phyloP scores from a whole-genome alignment of 2,113 vertebrate genomes.

The Amia ocellicauda region DNA sequence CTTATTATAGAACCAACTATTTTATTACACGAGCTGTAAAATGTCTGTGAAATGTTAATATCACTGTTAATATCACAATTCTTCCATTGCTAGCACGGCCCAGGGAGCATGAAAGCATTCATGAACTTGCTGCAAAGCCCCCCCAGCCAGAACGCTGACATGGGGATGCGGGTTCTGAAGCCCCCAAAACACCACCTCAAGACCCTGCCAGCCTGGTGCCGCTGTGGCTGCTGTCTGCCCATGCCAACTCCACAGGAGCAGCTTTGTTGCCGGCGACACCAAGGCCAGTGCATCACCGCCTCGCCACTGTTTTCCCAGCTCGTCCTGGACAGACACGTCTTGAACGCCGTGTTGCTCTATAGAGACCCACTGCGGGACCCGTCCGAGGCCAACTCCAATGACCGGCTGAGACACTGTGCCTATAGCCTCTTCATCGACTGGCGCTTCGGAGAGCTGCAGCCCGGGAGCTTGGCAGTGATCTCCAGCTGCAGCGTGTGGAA shows the following conservation, averaged over 20 bases:
- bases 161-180: conserved; percentile 10
- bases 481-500: conserved; percentile 73
- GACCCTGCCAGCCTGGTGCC: conserved; percentile 56
- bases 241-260: conserved; percentile 47
- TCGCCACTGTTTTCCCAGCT: conserved; percentile 58
- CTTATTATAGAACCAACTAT: too few relatives aligned
- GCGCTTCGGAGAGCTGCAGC: conserved; percentile 61
- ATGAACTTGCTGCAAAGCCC: conserved; percentile 35
- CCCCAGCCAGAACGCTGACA: neutral
- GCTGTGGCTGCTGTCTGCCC: conserved; percentile 51
- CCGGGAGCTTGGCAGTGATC: conserved; percentile 50
- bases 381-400: neutral
- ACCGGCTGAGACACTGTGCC: conserved; percentile 58
- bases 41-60: too few relatives aligned
- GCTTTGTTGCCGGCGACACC: conserved; percentile 65
- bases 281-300: conserved; percentile 56
- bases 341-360: conserved; percentile 65
- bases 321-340: conserved; percentile 46
- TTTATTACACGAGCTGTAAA: too few relatives aligned
- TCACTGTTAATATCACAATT: too few relatives aligned
- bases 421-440: conserved; percentile 67
- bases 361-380: conserved; percentile 56
- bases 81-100: conserved; percentile 49
- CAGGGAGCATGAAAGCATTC: conserved; percentile 37
- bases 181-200: neutral